Percentiles rank a stretch among this genome's conserved stretches.
Evolutionary conservation across 92 coral and sea anemone species (phyloP).

Genomic region (Hydrozoanthus gracilis): DNA sequence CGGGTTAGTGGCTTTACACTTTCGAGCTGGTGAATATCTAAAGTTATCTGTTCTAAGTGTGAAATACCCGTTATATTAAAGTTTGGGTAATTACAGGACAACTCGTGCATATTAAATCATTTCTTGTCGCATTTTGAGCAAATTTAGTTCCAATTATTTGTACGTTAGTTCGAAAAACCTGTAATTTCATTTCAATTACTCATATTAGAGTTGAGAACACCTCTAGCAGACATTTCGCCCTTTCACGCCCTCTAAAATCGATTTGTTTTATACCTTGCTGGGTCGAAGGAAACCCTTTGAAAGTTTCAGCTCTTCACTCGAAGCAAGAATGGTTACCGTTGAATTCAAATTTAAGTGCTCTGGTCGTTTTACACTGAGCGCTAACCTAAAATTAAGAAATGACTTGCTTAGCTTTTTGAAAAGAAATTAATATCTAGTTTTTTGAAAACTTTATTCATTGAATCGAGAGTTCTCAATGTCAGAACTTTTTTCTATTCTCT

Average conservation of each 20-base stretch:
- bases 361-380: no score
- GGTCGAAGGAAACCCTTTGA: no score
- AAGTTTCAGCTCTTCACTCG: no score
- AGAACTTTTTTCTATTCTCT: not conserved
- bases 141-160: constrained; percentile 51
- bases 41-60: not conserved
- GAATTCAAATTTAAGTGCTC: no score
- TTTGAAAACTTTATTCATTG: no score
- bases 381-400: no score
- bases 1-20: not conserved
- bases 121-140: constrained; percentile 51
- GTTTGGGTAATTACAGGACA: constrained; percentile 15
- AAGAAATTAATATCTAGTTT: no score
- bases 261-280: no score
- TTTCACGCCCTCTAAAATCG: no score
- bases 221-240: no score
- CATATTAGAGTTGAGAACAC: not conserved
- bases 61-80: constrained; percentile 24
- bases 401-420: no score
- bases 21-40: not conserved
- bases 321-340: no score
- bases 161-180: constrained; percentile 29
- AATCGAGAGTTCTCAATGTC: not conserved
- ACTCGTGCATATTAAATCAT: constrained; percentile 41
- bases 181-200: constrained; percentile 17